Base-by-base conservation (phyloP, 2,113 vertebrate genomes). In the Ochotona princeps region DNA sequence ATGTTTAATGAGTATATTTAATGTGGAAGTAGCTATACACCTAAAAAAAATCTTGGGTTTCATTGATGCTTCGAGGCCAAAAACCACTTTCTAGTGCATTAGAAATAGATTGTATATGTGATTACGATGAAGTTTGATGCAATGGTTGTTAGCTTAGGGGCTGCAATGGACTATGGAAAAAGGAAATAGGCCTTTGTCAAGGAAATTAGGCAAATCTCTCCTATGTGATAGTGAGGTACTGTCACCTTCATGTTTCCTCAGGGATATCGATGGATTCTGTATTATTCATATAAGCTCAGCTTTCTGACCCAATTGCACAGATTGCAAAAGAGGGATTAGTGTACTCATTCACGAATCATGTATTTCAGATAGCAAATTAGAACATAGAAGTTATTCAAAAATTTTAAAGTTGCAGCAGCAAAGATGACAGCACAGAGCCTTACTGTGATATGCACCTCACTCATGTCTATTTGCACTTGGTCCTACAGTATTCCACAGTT, bases 211-310 rank as follows among this genome's bases (percentile, higher is more conserved):
- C 35, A 70, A 47, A 21, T 82, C 85, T 32, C 23, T 89, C 60
- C 12, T 70, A 57, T 70, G 7, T 60, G 18, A 8, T 90, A 63
- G 30, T 63, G 23, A 61, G 20, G 20, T 72, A 32, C 32, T 72
- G 70, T 78, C 26, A 65, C 49, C 86, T 70, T 82, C 74, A n/a
- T 87, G 66, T 83, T 83, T 87, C 47, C 35, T 60, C 51, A 57
- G 44, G 8, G 54, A 28, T 63, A 44, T 20, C 47, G 2, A 35
- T 82, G 7, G 8, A 26, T 65, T 90, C 82, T 76, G 66, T 79
- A 30, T 49, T 78, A 10, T 17, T 92, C 32, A 28, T 70, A 23
- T 49, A 66, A 76, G 8, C 13, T 78, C 65, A 7, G 10, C 72
- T 65, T 92, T 89, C 65, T 92, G 30, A 72, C 67, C 17, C 51